Conservation (phyloP, 1,140 invertebrate species). For the Brachionus rotundiformis region DNA sequence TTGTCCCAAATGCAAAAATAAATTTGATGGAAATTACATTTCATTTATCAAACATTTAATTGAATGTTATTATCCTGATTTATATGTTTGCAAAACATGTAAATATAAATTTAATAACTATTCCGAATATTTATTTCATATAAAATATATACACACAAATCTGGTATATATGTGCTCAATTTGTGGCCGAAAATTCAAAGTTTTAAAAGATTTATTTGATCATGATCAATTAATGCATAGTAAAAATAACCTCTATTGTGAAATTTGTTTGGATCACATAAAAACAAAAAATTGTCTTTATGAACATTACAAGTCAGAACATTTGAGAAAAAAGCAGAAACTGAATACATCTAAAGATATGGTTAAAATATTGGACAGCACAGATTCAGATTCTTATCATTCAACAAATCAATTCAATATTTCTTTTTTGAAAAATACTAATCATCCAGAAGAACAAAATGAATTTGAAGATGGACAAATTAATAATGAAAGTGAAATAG, state of each 20-base stretch:
- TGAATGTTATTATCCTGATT: conserved; percentile 23
- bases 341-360: not conserved
- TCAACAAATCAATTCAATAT: not conserved
- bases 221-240: conserved; percentile 50
- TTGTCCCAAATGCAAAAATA: conserved; percentile 18
- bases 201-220: conserved; percentile 13
- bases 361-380: not conserved
- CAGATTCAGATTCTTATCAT: not conserved
- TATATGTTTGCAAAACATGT: conserved; percentile 23
- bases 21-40: not conserved
- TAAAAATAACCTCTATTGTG: conserved; percentile 11
- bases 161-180: conserved; percentile 29
- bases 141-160: conserved; percentile 33
- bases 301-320: not conserved
- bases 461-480: not conserved
- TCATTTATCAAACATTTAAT: conserved; percentile 16
- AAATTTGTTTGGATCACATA: conserved; percentile 22
- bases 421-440: not conserved
- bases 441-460: not conserved
- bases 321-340: not conserved
- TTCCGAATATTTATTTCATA: conserved; percentile 19
- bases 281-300: not conserved
- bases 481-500: not conserved
- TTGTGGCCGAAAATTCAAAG: conserved; percentile 24
- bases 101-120: conserved; percentile 15